These are phyloP conservation scores for Aix galericulata DNA, from an alignment of 2,113 vertebrate genomes.

Conservation along the genomic window DNA sequence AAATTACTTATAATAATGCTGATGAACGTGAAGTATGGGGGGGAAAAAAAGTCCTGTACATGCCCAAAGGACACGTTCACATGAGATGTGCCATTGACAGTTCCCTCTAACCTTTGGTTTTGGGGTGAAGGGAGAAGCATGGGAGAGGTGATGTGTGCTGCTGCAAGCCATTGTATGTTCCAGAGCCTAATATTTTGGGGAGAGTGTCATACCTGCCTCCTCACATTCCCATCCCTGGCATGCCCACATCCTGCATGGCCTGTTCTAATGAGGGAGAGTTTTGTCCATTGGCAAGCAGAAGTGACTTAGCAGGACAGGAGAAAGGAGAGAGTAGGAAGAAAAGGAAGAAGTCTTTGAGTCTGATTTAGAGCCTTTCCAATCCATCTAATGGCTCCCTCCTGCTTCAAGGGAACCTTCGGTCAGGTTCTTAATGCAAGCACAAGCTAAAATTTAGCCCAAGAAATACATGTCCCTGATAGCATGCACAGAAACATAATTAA, in stretches of 20 bases:
- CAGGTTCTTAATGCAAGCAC: neutral
- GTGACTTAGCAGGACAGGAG: neutral
- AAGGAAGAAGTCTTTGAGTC: neutral
- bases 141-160: neutral
- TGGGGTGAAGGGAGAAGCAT: neutral
- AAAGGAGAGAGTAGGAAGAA: slow-evolving; percentile 2
- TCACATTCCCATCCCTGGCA: neutral
- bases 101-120: neutral
- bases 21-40: neutral
- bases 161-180: neutral
- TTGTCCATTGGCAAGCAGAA: neutral
- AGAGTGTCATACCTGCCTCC: neutral
- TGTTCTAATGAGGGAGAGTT: neutral
- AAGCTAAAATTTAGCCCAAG: slow-evolving; percentile 13
- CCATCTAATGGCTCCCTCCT: neutral
- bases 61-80: neutral
- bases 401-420: neutral
- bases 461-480: slow-evolving; percentile 51
- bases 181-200: neutral
- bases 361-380: slow-evolving; percentile 4
- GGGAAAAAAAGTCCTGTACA: neutral
- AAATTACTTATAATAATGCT: neutral
- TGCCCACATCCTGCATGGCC: neutral
- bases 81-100: neutral
- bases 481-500: slow-evolving; percentile 30